Evolutionary conservation across 2,888 invertebrate genomes (phyloP).

Genomic region (Hirtodrosophila histrioides): DNA sequence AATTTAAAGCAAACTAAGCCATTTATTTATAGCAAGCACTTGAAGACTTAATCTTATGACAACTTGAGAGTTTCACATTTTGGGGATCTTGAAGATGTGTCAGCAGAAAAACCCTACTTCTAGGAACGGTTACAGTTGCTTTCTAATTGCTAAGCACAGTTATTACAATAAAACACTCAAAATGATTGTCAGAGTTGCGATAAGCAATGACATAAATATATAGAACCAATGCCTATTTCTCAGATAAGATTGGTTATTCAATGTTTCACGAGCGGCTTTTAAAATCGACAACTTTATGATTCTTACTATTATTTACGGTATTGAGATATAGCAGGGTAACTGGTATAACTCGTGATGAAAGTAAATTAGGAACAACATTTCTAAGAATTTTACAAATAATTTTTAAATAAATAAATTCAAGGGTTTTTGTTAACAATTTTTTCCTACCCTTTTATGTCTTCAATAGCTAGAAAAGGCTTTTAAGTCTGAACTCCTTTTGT

Average conservation of each 20-base stretch:
- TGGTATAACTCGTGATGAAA: conserved; percentile 26
- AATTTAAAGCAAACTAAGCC: neutral
- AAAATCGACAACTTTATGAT: conserved; percentile 15
- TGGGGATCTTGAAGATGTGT: neutral
- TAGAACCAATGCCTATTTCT: conserved; percentile 16
- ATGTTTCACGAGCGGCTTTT: neutral
- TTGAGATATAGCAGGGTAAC: conserved; percentile 5
- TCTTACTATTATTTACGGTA: conserved; percentile 32
- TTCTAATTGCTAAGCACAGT: conserved; percentile 10
- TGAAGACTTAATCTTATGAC: neutral
- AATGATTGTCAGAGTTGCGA: conserved; percentile 31
- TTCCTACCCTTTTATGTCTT: no score
- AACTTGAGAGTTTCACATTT: neutral
- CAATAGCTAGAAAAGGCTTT: no score
- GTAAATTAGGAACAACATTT: neutral
- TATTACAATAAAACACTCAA: conserved; percentile 19
- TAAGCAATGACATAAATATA: conserved; percentile 28
- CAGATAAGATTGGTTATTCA: conserved; percentile 48
- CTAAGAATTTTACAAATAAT: neutral
- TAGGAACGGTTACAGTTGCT: neutral
- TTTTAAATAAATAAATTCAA: no score
- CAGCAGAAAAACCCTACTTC: neutral
- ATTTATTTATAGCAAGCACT: conserved; percentile 1
- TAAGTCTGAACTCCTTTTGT: no score
- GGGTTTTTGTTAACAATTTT: no score